Conservation (phyloP, 2,797 vertebrate species). For the Mallotus villosus region DNA sequence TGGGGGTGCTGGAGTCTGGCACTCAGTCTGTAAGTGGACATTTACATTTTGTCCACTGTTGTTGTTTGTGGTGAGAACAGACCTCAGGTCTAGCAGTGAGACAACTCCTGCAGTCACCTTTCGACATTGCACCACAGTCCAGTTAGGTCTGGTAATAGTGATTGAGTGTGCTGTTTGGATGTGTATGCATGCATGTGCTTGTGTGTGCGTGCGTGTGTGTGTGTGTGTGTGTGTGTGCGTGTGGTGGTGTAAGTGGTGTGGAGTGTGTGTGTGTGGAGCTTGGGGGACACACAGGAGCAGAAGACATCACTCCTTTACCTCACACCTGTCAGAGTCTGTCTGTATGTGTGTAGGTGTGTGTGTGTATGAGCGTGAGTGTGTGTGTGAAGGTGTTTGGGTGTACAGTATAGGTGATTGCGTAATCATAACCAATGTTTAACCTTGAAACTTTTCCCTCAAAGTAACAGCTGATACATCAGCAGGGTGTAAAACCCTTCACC, state of each 20-base stretch:
- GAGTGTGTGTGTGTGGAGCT: not conserved
- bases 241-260: not conserved
- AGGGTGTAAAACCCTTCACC: not conserved
- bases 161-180: conserved; percentile 35
- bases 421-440: not conserved
- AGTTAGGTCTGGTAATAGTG: conserved; percentile 49
- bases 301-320: no score
- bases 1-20: no score
- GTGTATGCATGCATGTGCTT: conserved; percentile 7
- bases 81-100: not conserved
- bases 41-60: no score
- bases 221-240: not conserved
- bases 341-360: not conserved
- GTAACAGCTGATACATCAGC: not conserved
- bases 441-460: not conserved
- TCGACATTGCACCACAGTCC: conserved; percentile 51
- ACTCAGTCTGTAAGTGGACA: no score
- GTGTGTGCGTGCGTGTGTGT: conserved; percentile 18
- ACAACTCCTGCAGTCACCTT: conserved; percentile 40
- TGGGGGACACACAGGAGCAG: no score
- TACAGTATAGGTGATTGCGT: not conserved
- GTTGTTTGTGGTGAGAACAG: not conserved
- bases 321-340: not conserved
- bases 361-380: not conserved
- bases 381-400: no score